These are phyloP conservation scores for human (Homo sapiens) DNA, from an alignment of 2,113 vertebrate genomes.

Conservation along the genomic window GRCh38 chr12:88648501-88649000, in stretches of 20 bases:
- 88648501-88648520: not conserved
- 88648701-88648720: not conserved
- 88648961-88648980: not conserved
- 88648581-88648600: not conserved
- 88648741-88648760: not conserved
- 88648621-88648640: not conserved
- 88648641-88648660: not conserved
- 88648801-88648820: not conserved
- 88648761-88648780: not conserved
- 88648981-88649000: not conserved
- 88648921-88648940: no score
- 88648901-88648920: not conserved
- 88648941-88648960: no score
- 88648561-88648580: not conserved
- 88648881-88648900: not conserved
- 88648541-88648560: not conserved
- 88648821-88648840: not conserved
- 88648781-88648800: not conserved
- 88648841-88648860: not conserved
- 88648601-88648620: not conserved
- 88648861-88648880: not conserved
- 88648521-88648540: constrained; percentile 24
- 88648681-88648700: not conserved
- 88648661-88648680: not conserved
- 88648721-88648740: not conserved